These are phyloP conservation scores for Catharus bicknelli DNA, from an alignment of 2,113 vertebrate genomes.

Conservation along the genomic window DNA sequence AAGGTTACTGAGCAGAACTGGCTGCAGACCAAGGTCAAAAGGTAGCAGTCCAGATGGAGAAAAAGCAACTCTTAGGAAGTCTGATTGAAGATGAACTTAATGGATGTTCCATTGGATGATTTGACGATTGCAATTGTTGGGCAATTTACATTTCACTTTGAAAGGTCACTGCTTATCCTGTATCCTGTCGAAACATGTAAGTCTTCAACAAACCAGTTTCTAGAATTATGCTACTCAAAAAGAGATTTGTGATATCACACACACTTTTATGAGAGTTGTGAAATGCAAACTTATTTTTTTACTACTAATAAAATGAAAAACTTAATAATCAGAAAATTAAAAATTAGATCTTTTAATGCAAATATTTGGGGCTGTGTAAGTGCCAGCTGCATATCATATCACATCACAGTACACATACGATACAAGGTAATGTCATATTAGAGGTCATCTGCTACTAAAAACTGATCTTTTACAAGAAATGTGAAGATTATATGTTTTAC, in stretches of 20 bases:
- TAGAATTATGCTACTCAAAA: neutral
- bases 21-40: slow-evolving; percentile 36
- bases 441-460: neutral
- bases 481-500: neutral
- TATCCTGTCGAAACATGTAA: slow-evolving; percentile 22
- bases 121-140: slow-evolving; percentile 17
- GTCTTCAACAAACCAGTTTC: neutral
- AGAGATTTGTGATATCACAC: neutral
- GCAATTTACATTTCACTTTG: slow-evolving; percentile 43
- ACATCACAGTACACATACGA: neutral
- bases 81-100: neutral
- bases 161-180: slow-evolving; percentile 50
- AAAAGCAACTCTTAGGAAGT: slow-evolving; percentile 55
- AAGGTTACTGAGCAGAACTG: neutral
- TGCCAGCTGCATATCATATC: neutral
- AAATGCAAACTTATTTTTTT: neutral
- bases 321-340: neutral
- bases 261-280: neutral
- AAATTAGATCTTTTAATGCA: neutral
- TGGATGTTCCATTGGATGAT: slow-evolving; percentile 4
- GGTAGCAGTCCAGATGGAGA: slow-evolving; percentile 2
- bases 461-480: neutral
- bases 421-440: neutral
- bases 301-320: neutral
- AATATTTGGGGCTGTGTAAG: neutral